A percentile compares a stretch with the other conserved stretches of the same genome.
phyloP scores from a whole-genome alignment of 2,113 vertebrate genomes.

The Eulemur macaco region DNA sequence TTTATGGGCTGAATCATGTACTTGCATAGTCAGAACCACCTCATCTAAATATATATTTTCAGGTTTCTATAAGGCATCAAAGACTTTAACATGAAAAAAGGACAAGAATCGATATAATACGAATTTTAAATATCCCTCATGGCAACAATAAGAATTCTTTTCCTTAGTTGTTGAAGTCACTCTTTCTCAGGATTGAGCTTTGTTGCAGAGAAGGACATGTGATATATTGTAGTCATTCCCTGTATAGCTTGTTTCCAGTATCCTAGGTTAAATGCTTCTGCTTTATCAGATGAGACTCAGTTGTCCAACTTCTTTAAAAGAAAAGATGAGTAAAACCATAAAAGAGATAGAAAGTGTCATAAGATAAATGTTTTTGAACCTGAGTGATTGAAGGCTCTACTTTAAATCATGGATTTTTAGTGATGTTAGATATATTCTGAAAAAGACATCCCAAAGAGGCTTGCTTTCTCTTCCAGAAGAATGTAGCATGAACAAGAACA shows the following conservation, averaged over 20 bases:
- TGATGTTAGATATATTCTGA: background rate
- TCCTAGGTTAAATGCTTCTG: background rate
- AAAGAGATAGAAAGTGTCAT: background rate
- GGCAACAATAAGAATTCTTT: background rate
- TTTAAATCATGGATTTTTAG: background rate
- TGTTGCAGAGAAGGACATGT: background rate
- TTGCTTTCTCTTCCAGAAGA: background rate
- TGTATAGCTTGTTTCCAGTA: background rate
- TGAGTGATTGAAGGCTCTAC: background rate
- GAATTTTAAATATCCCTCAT: background rate
- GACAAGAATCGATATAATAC: background rate
- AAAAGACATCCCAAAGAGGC: background rate
- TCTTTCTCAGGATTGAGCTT: background rate
- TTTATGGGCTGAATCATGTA: conserved; percentile 42
- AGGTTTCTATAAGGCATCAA: background rate
- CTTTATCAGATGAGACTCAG: background rate
- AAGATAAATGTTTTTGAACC: conserved; percentile 5
- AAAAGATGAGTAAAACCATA: background rate
- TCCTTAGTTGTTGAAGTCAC: background rate
- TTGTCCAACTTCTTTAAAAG: background rate
- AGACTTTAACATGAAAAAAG: background rate
- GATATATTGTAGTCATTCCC: background rate
- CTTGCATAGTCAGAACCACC: conserved; percentile 10
- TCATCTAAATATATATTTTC: background rate
- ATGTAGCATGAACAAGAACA: background rate